Evolutionary conservation across 2,888 invertebrate species (phyloP), one percentile per base, ranked within the genome.

Genomic region (Cephus runcator): DNA sequence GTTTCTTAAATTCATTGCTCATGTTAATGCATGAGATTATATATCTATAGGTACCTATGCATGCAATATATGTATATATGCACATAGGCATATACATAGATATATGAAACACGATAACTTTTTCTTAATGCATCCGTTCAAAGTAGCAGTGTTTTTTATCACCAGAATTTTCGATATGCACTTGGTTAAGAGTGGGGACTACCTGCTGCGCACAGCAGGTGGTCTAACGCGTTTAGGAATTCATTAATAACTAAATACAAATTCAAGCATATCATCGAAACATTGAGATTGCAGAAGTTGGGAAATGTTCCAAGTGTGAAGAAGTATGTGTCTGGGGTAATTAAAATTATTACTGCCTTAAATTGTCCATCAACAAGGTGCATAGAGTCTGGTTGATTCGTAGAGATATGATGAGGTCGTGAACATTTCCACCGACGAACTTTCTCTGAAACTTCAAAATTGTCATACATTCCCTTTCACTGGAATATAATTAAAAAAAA

Each of bases 391-490:
- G 76, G 81, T 79, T 77, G 73, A 71, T 71, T 76, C 69, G 76
- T 79, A 34, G 40, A 79, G 75, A 83, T 84, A 75, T 78, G 69
- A 31, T 75, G 76, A 80, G 79, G 76, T 83, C 82, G 69, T 77
- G 85, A 71, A 9, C 1, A 4, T 31, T 71, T 12, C 12, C n/a
- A 23, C 31, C 4, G n/a, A 11, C 11, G 23, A 56, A 56, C 23
- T 56, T 40, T 40, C 15, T 40, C 40, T 4, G 23, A 23, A 40
- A 15, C 36, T 4, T 40, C 36, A 40, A 15, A 23, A 40, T 40
- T 15, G 4, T 6, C 40, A 9, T 40, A 23, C 0, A 23, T 15
- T 40, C 9, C 23, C 40, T 40, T 6, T 23, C 1, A 56, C 9
- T 56, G 6, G 9, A 23, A 56, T 15, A 56, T 23, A 56, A 33